phyloP scores from a whole-genome alignment of 2,888 invertebrate species.

The Hydriomena furcata region DNA sequence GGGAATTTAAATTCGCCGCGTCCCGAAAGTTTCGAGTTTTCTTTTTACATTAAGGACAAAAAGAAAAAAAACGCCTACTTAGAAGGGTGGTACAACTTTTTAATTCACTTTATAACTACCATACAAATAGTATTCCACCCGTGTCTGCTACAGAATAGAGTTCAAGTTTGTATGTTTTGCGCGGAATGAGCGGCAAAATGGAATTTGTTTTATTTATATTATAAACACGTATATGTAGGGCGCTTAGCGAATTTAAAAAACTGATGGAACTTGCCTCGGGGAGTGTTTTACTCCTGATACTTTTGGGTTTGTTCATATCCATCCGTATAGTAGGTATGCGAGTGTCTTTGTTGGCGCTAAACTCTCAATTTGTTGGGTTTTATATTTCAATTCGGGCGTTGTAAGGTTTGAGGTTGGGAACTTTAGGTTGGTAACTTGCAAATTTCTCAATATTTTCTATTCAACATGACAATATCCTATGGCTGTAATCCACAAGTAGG shows the following conservation, averaged over 20 bases:
- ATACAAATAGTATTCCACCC: not conserved
- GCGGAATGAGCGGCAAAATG: slow-evolving; percentile 26
- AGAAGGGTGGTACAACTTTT: slow-evolving; percentile 79
- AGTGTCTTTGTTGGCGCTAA: not conserved
- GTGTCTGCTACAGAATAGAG: not conserved
- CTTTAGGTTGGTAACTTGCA: too few relatives aligned
- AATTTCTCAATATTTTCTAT: too few relatives aligned
- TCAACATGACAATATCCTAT: too few relatives aligned
- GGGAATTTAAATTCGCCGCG: slow-evolving; percentile 69
- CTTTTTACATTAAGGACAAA: slow-evolving; percentile 79
- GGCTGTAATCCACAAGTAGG: too few relatives aligned
- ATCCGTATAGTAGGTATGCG: too few relatives aligned
- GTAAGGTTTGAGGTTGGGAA: too few relatives aligned
- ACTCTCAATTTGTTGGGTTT: not conserved
- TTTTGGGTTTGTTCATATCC: slow-evolving; percentile 15
- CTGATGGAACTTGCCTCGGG: slow-evolving; percentile 51
- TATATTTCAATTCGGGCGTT: too few relatives aligned
- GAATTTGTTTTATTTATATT: slow-evolving; percentile 55
- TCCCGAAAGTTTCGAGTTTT: slow-evolving; percentile 74
- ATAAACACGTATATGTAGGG: slow-evolving; percentile 62
- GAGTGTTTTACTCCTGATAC: slow-evolving; percentile 50
- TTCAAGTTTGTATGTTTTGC: slow-evolving; percentile 5
- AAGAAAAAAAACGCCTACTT: slow-evolving; percentile 71
- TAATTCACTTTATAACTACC: slow-evolving; percentile 56
- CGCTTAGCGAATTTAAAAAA: slow-evolving; percentile 74